Percentiles rank a stretch among this genome's conserved stretches.
Conservation (phyloP, 2,797 vertebrate species). For the Prunella strophiata region DNA sequence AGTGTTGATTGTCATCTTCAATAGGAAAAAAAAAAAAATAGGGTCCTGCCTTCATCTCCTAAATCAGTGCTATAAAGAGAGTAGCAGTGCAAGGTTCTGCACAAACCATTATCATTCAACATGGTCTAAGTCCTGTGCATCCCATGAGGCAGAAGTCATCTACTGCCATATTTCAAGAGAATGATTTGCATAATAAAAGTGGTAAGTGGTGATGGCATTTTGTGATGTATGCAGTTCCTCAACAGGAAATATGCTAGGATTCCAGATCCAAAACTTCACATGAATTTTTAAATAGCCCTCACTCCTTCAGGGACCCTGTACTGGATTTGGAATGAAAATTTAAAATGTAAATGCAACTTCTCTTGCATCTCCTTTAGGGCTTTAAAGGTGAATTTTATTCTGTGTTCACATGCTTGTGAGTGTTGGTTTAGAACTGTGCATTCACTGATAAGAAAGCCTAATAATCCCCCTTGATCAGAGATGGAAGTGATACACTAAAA, state of each 20-base stretch:
- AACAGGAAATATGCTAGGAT: background rate
- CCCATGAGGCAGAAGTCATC: background rate
- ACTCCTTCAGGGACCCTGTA: background rate
- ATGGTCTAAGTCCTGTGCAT: background rate
- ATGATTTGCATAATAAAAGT: conserved; percentile 23
- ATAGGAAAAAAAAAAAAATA: background rate
- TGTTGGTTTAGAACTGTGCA: background rate
- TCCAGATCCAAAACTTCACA: background rate
- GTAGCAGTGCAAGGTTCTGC: background rate
- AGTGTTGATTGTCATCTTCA: background rate
- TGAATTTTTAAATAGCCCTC: conserved; percentile 29
- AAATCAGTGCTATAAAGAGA: background rate
- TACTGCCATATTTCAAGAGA: background rate
- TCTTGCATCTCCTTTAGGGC: background rate
- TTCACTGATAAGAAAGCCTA: conserved; percentile 10
- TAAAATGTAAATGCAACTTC: conserved; percentile 22
- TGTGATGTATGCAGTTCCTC: conserved; percentile 4
- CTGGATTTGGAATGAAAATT: conserved; percentile 18
- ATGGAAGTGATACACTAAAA: background rate
- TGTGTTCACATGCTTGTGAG: background rate
- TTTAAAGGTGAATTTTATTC: conserved; percentile 30
- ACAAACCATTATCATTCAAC: conserved; percentile 20
- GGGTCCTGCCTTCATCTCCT: background rate
- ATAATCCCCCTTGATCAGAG: conserved; percentile 4
- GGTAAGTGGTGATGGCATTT: background rate